Evolutionary conservation across 2,113 vertebrate genomes (phyloP), one percentile per base, ranked within the genome.

Genomic region (Epinephelus lanceolatus): DNA sequence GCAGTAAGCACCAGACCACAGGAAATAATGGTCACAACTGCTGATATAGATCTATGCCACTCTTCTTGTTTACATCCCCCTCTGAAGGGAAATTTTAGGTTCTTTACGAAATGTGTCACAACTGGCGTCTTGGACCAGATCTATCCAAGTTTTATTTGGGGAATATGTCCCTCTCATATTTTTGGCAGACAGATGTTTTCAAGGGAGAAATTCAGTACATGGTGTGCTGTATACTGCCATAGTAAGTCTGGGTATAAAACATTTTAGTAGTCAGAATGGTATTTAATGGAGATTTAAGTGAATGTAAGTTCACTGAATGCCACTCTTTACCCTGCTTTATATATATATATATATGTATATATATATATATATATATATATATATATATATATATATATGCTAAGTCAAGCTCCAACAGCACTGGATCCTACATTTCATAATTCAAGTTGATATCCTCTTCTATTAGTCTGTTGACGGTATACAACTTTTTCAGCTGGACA

Each of bases 11-110:
- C 37, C 60, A 86, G 52, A 80, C 72, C 77, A 83, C 76, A 80
- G 83, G 74, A 89, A 89, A 78, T 85, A 80, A 82, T 78, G 80
- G 55, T 21, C 53, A 33, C 11, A 23, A 80, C 67, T 72, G 72
- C 78, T 86, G 84, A 85, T 85, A 53, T 75, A 33, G 70, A 79
- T 40, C 55, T 53, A 47, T 74, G 78, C 42, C 57, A 59, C 13
- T 80, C 52, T 62, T 47, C 27, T 30, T 77, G 19, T 77, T 78
- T 67, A 25, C 53, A 30, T 40, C 15, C 59, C 42, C 18, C 23
- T 42, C 61, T 37, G 55, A 63, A 42, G 56, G 59, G 42, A 82
- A 42, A 80, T 49, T 68, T 78, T 55, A 55, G 55, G 76, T 71
- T 53, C 8, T 19, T 15, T 49, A 17, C 57, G 53, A 52, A 80